Conservation (phyloP, 2,888 invertebrate species). For the Drymonia ruficornis region DNA sequence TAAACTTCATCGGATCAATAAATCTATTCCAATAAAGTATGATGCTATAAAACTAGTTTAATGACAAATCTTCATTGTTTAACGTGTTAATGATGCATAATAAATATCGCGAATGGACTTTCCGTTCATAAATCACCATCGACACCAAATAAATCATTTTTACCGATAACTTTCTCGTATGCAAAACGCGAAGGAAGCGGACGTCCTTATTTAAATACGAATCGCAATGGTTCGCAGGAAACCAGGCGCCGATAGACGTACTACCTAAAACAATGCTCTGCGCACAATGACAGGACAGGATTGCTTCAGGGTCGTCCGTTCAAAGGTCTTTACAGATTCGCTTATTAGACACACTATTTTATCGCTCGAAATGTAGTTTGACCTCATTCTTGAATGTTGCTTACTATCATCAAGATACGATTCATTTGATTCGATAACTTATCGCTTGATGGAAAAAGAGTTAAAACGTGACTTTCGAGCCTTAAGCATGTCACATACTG, state of each 20-base stretch:
- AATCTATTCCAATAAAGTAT: neutral
- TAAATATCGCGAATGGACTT: constrained; percentile 46
- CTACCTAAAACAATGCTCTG: constrained; percentile 60
- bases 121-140: constrained; percentile 56
- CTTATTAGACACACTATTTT: neutral
- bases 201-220: constrained; percentile 66
- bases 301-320: constrained; percentile 28
- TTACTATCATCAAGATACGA: neutral
- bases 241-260: constrained; percentile 53
- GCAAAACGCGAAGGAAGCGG: constrained; percentile 76
- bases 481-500: neutral
- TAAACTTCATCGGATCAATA: neutral
- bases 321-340: constrained; percentile 8
- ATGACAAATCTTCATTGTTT: constrained; percentile 18
- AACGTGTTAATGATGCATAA: constrained; percentile 24
- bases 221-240: constrained; percentile 63
- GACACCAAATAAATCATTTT: constrained; percentile 45
- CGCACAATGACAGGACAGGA: constrained; percentile 45
- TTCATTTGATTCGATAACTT: neutral
- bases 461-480: neutral
- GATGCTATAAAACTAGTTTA: neutral
- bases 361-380: neutral
- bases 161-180: constrained; percentile 60
- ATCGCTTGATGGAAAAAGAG: too few relatives aligned
- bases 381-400: neutral